Conservation (phyloP, 2,888 invertebrate genomes). For the Tuberolachnus salignus region DNA sequence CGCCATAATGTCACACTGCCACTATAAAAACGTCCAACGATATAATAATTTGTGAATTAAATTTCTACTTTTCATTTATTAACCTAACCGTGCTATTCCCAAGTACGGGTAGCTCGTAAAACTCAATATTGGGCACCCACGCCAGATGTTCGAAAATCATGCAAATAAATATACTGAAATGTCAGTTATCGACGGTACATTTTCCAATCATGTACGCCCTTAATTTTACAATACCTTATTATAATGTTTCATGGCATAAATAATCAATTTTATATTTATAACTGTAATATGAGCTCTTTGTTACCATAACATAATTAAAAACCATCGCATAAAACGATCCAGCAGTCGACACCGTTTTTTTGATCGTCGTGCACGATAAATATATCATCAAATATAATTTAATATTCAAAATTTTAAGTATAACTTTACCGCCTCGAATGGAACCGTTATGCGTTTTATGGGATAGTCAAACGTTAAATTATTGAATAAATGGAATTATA, state of each 20-base stretch:
- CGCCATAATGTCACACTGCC: neutral
- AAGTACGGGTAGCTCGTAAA: neutral
- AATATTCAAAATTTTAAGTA: too few species aligned
- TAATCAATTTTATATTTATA: neutral
- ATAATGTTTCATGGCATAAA: neutral
- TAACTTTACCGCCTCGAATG: too few species aligned
- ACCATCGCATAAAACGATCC: too few species aligned
- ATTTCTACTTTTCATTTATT: slow-evolving; percentile 30
- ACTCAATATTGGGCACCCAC: neutral
- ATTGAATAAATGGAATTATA: neutral
- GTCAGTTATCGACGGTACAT: slow-evolving; percentile 1
- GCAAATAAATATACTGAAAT: neutral
- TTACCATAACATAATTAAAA: neutral
- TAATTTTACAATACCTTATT: neutral
- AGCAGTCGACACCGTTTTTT: too few species aligned
- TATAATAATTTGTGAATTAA: neutral
- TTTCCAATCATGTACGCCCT: neutral
- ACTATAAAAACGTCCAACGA: neutral
- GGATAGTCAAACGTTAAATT: neutral
- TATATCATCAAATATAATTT: too few species aligned
- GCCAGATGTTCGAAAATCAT: slow-evolving; percentile 1
- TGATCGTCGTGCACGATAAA: too few species aligned
- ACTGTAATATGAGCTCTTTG: neutral
- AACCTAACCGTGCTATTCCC: neutral
- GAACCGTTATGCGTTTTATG: neutral